Evolutionary conservation across 1,140 invertebrate genomes (phyloP).

Genomic region (Drosophila littoralis): DNA sequence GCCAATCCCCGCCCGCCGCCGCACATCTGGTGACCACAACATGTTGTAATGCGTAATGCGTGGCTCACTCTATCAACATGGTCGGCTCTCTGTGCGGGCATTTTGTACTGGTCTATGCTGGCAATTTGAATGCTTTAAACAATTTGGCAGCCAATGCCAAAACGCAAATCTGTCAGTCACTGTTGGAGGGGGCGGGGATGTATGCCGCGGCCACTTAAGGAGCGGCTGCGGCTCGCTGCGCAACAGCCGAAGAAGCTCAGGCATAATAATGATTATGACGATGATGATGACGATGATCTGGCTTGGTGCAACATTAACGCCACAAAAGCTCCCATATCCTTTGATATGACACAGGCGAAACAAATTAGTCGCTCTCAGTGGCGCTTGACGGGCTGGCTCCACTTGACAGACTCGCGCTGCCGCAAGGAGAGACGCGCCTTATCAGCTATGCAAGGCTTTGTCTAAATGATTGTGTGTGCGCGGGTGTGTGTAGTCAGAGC

Average conservation of each 20-base stretch:
- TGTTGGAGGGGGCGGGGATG: conserved; percentile 11
- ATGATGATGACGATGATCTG: conserved; percentile 25
- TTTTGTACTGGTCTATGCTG: conserved; percentile 13
- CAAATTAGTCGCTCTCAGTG: conserved; percentile 69
- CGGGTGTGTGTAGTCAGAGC: not conserved
- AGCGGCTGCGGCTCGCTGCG: conserved; percentile 54
- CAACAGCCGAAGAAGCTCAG: conserved; percentile 33
- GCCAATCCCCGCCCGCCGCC: not conserved
- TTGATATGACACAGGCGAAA: conserved; percentile 58
- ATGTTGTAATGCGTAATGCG: conserved; percentile 76
- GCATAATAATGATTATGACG: conserved; percentile 13
- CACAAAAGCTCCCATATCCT: conserved; percentile 55
- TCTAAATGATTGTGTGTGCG: conserved; percentile 68
- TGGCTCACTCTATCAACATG: conserved; percentile 41
- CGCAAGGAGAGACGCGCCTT: conserved; percentile 59
- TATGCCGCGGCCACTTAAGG: conserved; percentile 63
- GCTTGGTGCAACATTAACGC: conserved; percentile 49
- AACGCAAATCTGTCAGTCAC: conserved; percentile 73
- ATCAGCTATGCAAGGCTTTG: conserved; percentile 79
- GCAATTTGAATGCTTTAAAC: conserved; percentile 47
- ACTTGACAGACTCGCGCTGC: conserved; percentile 50
- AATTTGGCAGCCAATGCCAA: conserved; percentile 67
- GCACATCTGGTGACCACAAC: conserved; percentile 57
- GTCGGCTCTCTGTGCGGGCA: conserved; percentile 31
- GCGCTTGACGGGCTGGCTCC: conserved; percentile 65